Percentiles rank a stretch among this genome's conserved stretches.
Evolutionary conservation across 2,888 invertebrate species (phyloP).

Genomic region (Blastobasis adustella): DNA sequence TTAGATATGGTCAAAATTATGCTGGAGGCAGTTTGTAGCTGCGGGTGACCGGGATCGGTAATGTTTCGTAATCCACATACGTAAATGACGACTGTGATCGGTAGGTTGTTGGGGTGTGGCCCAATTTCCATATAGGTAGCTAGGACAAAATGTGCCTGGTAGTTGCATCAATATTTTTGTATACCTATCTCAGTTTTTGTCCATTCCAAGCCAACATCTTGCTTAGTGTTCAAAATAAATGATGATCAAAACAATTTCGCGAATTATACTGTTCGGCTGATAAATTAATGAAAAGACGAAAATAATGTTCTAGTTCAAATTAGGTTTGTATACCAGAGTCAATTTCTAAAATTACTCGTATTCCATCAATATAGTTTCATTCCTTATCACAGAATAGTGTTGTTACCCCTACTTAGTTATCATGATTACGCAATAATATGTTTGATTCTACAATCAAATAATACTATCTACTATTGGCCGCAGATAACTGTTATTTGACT

Average conservation of each 20-base stretch:
- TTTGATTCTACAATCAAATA: neutral
- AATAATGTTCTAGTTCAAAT: neutral
- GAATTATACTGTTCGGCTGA: too few species aligned
- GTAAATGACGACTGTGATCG: neutral
- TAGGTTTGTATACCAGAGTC: neutral
- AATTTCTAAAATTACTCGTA: neutral
- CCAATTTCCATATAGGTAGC: too few species aligned
- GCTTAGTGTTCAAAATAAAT: too few species aligned
- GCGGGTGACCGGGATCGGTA: neutral
- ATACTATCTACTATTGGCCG: neutral
- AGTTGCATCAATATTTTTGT: too few species aligned
- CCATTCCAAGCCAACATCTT: too few species aligned
- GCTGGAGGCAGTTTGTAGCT: too few species aligned
- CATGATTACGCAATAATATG: neutral
- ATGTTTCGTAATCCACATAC: constrained; percentile 1
- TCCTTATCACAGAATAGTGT: neutral
- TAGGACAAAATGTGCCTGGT: too few species aligned
- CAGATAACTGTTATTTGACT: neutral
- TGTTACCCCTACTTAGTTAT: neutral
- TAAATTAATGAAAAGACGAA: too few species aligned
- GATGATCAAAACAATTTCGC: too few species aligned
- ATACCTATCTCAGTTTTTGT: too few species aligned
- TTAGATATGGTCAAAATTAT: too few species aligned
- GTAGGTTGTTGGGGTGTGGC: too few species aligned
- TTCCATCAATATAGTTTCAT: neutral